Evolutionary conservation across 2,888 invertebrate species (phyloP).

Genomic region (Cremastinae sp.): DNA sequence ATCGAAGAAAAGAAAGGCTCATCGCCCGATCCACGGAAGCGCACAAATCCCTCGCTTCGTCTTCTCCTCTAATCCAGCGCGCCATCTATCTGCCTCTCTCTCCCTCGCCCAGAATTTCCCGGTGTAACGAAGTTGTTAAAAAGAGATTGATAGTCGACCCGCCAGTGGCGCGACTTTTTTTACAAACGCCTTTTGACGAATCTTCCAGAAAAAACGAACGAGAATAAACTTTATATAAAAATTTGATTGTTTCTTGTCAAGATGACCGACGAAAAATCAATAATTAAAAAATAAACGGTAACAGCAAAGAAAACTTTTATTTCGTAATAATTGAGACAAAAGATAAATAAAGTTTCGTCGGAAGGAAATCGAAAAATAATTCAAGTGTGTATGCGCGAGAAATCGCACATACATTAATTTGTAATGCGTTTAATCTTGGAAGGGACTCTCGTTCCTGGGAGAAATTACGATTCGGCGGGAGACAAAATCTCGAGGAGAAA

Average conservation of each 20-base stretch:
- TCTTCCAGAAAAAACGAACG: constrained; percentile 5
- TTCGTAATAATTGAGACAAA: too few species aligned
- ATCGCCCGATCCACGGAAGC: constrained; percentile 47
- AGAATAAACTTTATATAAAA: too few species aligned
- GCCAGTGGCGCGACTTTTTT: constrained; percentile 50
- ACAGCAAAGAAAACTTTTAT: too few species aligned
- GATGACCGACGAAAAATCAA: not conserved
- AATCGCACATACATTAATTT: not conserved
- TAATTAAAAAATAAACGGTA: too few species aligned
- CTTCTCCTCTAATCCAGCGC: constrained; percentile 52
- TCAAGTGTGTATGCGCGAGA: too few species aligned
- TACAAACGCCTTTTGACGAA: constrained; percentile 18
- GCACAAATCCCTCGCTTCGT: constrained; percentile 66
- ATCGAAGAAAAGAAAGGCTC: constrained; percentile 59
- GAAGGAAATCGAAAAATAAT: not conserved
- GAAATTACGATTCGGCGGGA: constrained; percentile 48
- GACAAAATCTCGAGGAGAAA: constrained; percentile 22
- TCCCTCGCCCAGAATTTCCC: constrained; percentile 46
- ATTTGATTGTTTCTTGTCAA: not conserved
- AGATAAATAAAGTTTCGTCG: too few species aligned
- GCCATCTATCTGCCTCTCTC: constrained; percentile 4
- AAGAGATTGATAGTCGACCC: constrained; percentile 73
- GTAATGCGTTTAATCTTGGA: not conserved
- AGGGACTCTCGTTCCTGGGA: constrained; percentile 23
- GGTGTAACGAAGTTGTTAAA: constrained; percentile 72